Evolutionary conservation across 2,888 invertebrate species (phyloP).

Genomic region (Antitype chi): DNA sequence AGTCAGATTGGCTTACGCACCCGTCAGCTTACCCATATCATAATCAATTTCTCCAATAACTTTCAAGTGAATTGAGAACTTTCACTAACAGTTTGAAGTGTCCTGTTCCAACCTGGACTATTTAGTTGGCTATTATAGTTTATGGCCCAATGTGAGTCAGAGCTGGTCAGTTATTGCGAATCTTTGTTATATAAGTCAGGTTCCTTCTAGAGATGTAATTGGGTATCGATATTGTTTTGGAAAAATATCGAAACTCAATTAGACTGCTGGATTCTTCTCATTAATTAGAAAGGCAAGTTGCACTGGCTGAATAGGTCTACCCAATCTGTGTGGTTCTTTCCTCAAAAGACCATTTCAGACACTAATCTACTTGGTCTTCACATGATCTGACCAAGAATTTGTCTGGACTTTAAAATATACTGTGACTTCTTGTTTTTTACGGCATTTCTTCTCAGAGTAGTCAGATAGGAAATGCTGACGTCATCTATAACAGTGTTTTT

Average conservation of each 20-base stretch:
- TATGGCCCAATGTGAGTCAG: constrained; percentile 48
- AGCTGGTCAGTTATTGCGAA: constrained; percentile 52
- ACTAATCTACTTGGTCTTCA: too few species aligned
- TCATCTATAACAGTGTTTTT: too few species aligned
- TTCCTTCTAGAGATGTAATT: constrained; percentile 53
- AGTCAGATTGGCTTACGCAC: neutral
- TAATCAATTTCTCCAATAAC: neutral
- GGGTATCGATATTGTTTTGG: neutral
- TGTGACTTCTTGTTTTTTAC: too few species aligned
- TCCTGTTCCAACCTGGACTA: constrained; percentile 25
- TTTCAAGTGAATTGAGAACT: constrained; percentile 23
- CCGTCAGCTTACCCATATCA: neutral
- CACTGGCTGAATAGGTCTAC: too few species aligned
- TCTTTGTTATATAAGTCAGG: constrained; percentile 51
- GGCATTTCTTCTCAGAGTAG: too few species aligned
- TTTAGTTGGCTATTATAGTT: constrained; percentile 40
- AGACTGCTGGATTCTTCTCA: neutral
- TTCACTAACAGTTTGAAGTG: constrained; percentile 34
- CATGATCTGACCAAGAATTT: too few species aligned
- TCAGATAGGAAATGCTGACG: too few species aligned
- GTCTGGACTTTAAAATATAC: too few species aligned
- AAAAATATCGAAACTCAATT: neutral
- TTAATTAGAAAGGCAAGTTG: too few species aligned
- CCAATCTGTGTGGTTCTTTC: too few species aligned
- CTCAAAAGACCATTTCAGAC: too few species aligned